Evolutionary conservation across 2,888 invertebrate species (phyloP), one percentile per base, ranked within the genome.

Genomic region (Phyllotreta cruciferae): DNA sequence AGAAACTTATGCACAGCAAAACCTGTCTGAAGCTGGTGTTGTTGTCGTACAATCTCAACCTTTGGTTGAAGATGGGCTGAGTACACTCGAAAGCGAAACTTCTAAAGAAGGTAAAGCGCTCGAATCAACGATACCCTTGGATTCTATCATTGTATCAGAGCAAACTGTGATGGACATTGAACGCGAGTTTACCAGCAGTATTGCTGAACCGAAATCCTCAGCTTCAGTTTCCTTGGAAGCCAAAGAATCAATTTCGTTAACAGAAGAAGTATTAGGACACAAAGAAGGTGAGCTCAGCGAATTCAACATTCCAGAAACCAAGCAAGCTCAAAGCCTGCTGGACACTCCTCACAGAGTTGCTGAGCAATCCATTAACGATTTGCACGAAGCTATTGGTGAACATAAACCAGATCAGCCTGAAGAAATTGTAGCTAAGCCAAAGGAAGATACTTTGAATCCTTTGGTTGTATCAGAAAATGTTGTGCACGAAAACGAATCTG

Each of bases 401-500:
- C 69, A 78, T 14, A 68, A 70, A 63, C 64, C 66, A 7, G 62
- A 57, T 62, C 58, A 68, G 38, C 79, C 79, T 9, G 74, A 72
- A 53, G 58, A 70, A 60, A 77, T 75, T 54, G 73, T 70, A 52
- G 83, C 82, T 11, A 76, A 72, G 44, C 70, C 80, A 56, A 81
- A 74, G 35, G 83, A 82, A 70, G 82, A 84, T 57, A 79, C 81
- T 3, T 79, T 82, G 56, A 82, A 82, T 62, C 80, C 84, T 69
- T 65, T 86, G 47, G 78, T 83, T 13, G 74, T 85, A 8, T 81
- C 82, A 5, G 84, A 86, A 72, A 83, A 77, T 71, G 58, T 78
- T 34, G 66, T 76, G 6, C 74, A 79, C 70, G 87, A 87, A 76
- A 83, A 80, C 70, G 87, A 87, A 80, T 76, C 78, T 36, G 77